These are phyloP conservation scores for Tangara arthus DNA, from an alignment of 2,797 vertebrate genomes.

Conservation along the genomic window DNA sequence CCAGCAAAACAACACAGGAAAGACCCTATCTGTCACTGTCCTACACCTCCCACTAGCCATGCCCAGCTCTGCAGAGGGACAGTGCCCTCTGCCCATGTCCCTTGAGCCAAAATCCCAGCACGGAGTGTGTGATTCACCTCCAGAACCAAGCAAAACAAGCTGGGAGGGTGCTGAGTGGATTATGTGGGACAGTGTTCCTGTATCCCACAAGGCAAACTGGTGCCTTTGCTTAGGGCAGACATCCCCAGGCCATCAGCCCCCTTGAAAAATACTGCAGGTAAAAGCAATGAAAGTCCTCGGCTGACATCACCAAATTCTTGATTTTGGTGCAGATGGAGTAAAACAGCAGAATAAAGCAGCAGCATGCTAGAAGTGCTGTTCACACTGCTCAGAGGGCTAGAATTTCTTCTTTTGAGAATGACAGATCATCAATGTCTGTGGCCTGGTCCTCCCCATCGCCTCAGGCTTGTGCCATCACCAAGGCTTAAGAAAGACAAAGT, in stretches of 20 bases:
- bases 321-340: neutral
- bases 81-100: neutral
- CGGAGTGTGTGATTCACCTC: accelerated
- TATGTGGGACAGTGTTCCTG: accelerated
- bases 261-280: neutral
- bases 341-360: neutral
- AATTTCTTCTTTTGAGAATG: neutral
- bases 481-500: neutral
- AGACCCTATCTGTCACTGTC: neutral
- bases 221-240: neutral
- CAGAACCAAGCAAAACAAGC: neutral
- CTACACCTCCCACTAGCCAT: neutral
- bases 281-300: neutral
- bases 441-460: accelerated
- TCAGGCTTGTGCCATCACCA: neutral
- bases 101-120: neutral
- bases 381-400: neutral
- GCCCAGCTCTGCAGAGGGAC: neutral
- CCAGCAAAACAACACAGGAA: neutral
- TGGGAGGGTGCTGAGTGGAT: neutral
- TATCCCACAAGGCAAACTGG: neutral
- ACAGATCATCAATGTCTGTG: neutral
- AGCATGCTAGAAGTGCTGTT: neutral
- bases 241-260: neutral
- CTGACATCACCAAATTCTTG: neutral